Evolutionary conservation across 2,113 vertebrate genomes (phyloP).

Genomic region (Eolophus roseicapilla): DNA sequence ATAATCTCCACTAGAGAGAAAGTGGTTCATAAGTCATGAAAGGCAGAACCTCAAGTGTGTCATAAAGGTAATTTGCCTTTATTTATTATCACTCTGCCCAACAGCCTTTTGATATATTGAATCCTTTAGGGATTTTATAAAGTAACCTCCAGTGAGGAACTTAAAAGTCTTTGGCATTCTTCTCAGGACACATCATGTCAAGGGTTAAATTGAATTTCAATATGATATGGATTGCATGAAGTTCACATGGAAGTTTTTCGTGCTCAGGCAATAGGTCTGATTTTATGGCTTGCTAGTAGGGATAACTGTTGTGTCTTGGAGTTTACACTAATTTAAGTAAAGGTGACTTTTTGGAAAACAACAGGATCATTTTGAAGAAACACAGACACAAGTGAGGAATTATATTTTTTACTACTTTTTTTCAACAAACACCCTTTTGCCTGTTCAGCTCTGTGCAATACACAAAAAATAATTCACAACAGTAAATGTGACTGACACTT

Average conservation of each 20-base stretch:
- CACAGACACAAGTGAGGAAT: rapidly evolving
- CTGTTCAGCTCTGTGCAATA: background rate
- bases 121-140: background rate
- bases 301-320: background rate
- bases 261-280: background rate
- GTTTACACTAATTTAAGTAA: background rate
- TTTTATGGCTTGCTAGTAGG: background rate
- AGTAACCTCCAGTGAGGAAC: background rate
- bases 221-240: background rate
- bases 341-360: background rate
- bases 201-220: slow-evolving; percentile 2
- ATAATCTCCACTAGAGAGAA: background rate
- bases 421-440: background rate
- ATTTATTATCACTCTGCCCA: background rate
- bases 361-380: background rate
- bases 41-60: slow-evolving; percentile 6
- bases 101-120: slow-evolving; percentile 16
- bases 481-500: background rate
- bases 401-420: background rate
- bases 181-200: background rate
- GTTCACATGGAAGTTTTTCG: background rate
- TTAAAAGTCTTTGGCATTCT: background rate
- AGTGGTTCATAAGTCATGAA: slow-evolving; percentile 11
- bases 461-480: background rate
- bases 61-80: slow-evolving; percentile 21